Base-by-base conservation (phyloP, 2,797 vertebrate genomes). In the Erpetoichthys calabaricus region DNA sequence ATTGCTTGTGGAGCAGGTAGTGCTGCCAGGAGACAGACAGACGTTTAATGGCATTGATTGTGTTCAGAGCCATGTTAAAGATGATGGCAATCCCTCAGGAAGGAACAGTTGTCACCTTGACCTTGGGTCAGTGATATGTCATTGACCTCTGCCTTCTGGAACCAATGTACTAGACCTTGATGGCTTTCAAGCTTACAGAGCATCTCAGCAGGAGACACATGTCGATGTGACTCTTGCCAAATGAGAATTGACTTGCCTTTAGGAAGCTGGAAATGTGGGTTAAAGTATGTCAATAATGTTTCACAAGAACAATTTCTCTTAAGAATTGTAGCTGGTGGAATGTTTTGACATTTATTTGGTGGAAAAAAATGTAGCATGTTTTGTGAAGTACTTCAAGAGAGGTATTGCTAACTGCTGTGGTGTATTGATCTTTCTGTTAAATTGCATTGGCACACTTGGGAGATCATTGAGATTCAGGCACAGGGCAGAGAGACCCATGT, bases 271-370 rank as follows among this genome's bases (percentile, higher is more conserved):
- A 75, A 92, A 93, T 73, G 81, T 75, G 70, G 87, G 91, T 93
- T 94, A 93, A 93, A 90, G 79, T 70, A 88, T 89, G 90, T 96
- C 93, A 91, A 96, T 94, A 92, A 86, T 80, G 85, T 89, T 94
- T 93, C 86, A 89, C 84, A 80, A 79, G 86, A 89, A 93, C 89
- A 88, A 88, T 91, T 91, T 92, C 89, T 90, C 81, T 63, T 68
- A 75, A 85, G 73, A 84, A 82, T 84, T 82, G 76, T 77, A 73
- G 73, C 66, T 76, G 68, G 72, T 74, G 74, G 76, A 86, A 83
- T 82, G 72, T 87, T 92, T 90, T 92, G 89, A 91, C 91, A 89
- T 91, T 88, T 90, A 86, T 85, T 83, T 71, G 70, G 84, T 67
- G 74, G 83, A 81, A 69, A 83, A 25, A 53, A 75, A 86, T 73